Conservation (phyloP, 2,888 invertebrate species). For the Bruchidius siliquastri region DNA sequence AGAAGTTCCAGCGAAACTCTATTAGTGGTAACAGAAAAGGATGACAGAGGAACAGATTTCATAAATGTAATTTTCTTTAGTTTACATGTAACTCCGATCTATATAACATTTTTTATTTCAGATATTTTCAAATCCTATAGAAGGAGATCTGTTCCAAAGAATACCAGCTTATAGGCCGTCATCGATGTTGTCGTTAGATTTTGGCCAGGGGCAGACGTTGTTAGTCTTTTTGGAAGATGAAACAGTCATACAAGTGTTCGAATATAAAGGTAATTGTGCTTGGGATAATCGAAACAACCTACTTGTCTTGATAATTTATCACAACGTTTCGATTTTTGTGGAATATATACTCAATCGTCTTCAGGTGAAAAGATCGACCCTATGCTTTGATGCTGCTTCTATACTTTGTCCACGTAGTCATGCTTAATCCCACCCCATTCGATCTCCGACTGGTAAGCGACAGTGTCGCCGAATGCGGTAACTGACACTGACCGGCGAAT, state of each 20-base stretch:
- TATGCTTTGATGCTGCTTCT: too few species aligned
- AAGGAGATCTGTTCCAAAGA: slow-evolving; percentile 51
- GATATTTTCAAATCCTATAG: slow-evolving; percentile 48
- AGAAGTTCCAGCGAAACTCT: slow-evolving; percentile 33
- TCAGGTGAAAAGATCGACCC: too few species aligned
- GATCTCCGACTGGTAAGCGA: too few species aligned
- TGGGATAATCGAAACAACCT: too few species aligned
- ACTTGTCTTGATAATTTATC: too few species aligned
- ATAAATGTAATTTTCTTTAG: slow-evolving; percentile 37
- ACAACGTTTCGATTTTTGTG: too few species aligned
- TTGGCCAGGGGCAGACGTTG: slow-evolving; percentile 49
- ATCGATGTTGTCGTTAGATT: slow-evolving; percentile 46
- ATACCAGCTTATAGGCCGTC: slow-evolving; percentile 50
- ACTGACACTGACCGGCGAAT: too few species aligned
- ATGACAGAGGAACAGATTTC: slow-evolving; percentile 28
- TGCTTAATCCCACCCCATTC: too few species aligned
- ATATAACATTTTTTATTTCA: slow-evolving; percentile 24
- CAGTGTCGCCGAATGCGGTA: too few species aligned
- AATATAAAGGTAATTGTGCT: slow-evolving; percentile 51
- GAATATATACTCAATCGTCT: too few species aligned
- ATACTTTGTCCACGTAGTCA: too few species aligned
- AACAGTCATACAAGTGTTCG: slow-evolving; percentile 44
- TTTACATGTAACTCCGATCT: neutral
- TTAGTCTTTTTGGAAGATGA: slow-evolving; percentile 49
- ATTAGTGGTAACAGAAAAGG: slow-evolving; percentile 40